Evolutionary conservation across 1,140 invertebrate genomes (phyloP).

Genomic region (Drosophila paulistorum): DNA sequence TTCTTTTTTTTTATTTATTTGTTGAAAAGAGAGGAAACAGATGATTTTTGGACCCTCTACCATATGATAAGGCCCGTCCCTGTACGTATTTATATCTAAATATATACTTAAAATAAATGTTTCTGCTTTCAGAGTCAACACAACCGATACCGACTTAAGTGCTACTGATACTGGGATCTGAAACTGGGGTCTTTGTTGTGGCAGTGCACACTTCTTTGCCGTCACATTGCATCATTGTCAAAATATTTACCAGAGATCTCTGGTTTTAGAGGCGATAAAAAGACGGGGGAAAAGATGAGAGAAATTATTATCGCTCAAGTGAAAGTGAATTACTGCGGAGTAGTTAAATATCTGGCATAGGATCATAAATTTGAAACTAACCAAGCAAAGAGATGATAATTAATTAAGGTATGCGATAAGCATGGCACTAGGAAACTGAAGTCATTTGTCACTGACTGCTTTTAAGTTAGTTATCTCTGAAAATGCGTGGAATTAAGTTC

Average conservation of each 20-base stretch:
- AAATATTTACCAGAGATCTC: conserved; percentile 56
- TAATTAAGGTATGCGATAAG: conserved; percentile 66
- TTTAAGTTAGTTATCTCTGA: conserved; percentile 11
- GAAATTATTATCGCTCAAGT: conserved; percentile 57
- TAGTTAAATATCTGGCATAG: conserved; percentile 32
- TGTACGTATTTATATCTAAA: conserved; percentile 1
- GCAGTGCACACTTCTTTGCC: background rate
- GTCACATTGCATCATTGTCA: conserved; percentile 52
- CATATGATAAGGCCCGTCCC: background rate
- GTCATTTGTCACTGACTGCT: conserved; percentile 30
- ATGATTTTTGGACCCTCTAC: background rate
- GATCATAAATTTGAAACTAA: conserved; percentile 14
- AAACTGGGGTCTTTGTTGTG: background rate
- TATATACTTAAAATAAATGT: background rate
- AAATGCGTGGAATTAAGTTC: conserved; percentile 33
- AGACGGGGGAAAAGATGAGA: conserved; percentile 34
- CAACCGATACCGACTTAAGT: background rate
- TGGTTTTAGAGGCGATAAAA: conserved; percentile 9
- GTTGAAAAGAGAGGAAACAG: background rate
- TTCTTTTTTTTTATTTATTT: background rate
- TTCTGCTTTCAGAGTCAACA: background rate
- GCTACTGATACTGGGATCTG: background rate
- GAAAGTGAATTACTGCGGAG: conserved; percentile 36
- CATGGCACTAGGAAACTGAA: conserved; percentile 26
- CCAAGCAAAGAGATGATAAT: conserved; percentile 52